Evolutionary conservation across 2,113 vertebrate species (phyloP).

Genomic region (Astatotilapia flaviijosephi): DNA sequence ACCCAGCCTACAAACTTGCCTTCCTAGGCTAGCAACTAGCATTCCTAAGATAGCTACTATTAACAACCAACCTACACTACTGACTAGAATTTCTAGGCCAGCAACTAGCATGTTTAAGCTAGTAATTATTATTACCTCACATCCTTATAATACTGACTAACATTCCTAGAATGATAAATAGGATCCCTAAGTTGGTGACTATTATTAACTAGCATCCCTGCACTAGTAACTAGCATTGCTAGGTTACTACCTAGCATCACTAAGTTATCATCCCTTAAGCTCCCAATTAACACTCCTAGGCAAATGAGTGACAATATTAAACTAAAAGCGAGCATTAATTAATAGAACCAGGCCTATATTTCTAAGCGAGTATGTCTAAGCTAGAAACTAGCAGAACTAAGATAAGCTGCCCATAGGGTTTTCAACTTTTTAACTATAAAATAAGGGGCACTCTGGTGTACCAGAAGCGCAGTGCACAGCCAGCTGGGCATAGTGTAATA

Average conservation of each 20-base stretch:
- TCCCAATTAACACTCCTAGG: accelerated
- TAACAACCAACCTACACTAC: background rate
- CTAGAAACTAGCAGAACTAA: background rate
- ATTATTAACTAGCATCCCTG: background rate
- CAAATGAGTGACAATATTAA: background rate
- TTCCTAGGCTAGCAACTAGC: background rate
- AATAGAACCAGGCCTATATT: background rate
- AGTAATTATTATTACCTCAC: background rate
- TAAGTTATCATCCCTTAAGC: background rate
- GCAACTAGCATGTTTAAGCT: background rate
- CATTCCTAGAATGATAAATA: background rate
- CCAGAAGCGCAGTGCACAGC: accelerated
- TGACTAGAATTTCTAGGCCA: background rate
- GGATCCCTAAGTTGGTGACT: background rate
- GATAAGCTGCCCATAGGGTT: accelerated
- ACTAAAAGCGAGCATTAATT: background rate
- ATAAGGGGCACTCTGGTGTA: background rate
- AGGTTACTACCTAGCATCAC: background rate
- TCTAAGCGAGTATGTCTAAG: background rate
- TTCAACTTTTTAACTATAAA: background rate
- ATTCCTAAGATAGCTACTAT: background rate
- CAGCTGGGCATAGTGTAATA: background rate
- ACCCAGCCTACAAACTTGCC: background rate
- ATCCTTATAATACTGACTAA: background rate
- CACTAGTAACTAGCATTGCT: background rate